Conservation (phyloP, 1,140 invertebrate species). For the Camponotus vicinus region DNA sequence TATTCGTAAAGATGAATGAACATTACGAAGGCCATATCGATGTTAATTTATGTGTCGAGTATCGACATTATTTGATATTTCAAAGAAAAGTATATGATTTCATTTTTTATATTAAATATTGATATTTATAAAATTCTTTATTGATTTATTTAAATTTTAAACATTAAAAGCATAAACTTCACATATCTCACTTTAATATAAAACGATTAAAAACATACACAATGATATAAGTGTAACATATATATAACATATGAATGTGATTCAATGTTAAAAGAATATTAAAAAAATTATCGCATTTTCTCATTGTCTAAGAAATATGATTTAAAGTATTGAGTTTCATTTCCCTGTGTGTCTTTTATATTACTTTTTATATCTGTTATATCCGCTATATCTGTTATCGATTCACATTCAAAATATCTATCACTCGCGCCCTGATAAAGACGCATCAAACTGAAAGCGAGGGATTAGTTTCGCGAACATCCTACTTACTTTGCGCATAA, state of each 20-base stretch:
- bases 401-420: neutral
- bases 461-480: conserved; percentile 26
- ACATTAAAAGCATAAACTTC: neutral
- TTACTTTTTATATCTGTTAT: too few species aligned
- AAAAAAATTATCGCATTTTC: too few species aligned
- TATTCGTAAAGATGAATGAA: neutral
- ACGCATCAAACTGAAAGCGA: conserved; percentile 1
- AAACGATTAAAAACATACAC: neutral
- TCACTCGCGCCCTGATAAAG: neutral
- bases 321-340: too few species aligned
- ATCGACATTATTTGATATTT: neutral
- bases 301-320: too few species aligned
- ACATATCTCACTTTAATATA: neutral
- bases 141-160: neutral
- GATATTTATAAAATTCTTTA: neutral
- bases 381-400: too few species aligned
- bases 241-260: neutral
- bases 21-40: neutral
- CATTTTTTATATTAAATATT: conserved; percentile 5
- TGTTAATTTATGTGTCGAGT: neutral
- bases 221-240: neutral
- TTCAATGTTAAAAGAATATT: neutral
- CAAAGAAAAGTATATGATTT: neutral
- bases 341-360: too few species aligned
- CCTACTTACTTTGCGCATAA: conserved; percentile 31